Percentiles rank a stretch among this genome's conserved stretches.
phyloP scores from a whole-genome alignment of 2,113 vertebrate genomes.

The Pelecanoides urinatrix region DNA sequence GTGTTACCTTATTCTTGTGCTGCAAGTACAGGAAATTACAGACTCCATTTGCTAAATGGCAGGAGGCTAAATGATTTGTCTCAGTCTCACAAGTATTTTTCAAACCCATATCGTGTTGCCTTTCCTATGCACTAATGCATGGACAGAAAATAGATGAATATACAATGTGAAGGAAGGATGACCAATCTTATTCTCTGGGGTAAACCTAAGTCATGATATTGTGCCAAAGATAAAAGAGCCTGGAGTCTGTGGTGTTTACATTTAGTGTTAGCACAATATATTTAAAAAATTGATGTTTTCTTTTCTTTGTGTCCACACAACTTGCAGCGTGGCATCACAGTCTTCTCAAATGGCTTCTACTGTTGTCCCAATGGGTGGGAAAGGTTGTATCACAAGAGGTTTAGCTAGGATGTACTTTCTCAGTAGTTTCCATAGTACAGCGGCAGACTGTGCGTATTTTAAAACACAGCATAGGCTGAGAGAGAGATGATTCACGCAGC shows the following conservation, averaged over 20 bases:
- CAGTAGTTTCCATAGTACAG: background rate
- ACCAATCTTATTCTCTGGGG: background rate
- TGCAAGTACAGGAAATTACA: conserved; percentile 32
- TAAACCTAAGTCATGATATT: background rate
- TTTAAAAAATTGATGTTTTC: background rate
- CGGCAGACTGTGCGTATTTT: background rate
- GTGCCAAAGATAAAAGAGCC: background rate
- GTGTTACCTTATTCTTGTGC: background rate
- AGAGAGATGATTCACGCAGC: background rate
- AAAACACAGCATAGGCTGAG: background rate
- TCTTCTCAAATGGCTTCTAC: background rate
- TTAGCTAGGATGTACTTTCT: background rate
- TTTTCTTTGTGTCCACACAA: background rate
- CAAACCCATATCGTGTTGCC: background rate
- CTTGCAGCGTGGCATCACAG: background rate
- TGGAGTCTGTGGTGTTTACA: background rate
- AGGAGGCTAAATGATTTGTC: conserved; percentile 21
- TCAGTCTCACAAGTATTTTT: background rate
- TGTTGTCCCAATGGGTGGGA: background rate
- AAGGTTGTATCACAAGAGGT: background rate
- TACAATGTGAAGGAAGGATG: background rate
- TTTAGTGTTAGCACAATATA: background rate
- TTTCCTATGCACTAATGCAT: background rate
- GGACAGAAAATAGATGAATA: background rate
- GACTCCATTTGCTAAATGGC: conserved; percentile 4